A percentile compares a stretch with the other conserved stretches of the same genome.
phyloP scores from a whole-genome alignment of 2,888 invertebrate genomes.

The Acrobeloides nanus region DNA sequence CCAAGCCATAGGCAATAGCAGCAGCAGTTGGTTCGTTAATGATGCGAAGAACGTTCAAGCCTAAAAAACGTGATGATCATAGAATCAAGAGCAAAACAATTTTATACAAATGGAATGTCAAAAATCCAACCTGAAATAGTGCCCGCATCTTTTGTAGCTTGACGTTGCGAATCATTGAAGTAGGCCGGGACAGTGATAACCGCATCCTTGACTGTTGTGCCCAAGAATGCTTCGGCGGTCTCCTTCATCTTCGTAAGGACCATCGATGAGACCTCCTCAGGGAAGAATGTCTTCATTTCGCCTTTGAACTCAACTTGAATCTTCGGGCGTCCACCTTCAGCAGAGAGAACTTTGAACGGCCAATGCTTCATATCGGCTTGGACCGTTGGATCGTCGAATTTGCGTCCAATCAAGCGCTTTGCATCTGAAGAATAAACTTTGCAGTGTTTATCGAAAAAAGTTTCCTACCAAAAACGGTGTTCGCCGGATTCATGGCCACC shows the following conservation, averaged over 20 bases:
- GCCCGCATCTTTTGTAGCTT: conserved; percentile 60
- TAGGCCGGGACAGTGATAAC: conserved; percentile 82
- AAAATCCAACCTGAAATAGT: too few species aligned
- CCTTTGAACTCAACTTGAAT: conserved; percentile 74
- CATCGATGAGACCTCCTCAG: conserved; percentile 48
- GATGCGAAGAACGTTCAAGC: conserved; percentile 56
- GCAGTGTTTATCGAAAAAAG: too few species aligned
- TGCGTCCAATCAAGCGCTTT: conserved; percentile 57
- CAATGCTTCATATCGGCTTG: conserved; percentile 74
- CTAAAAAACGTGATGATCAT: too few species aligned
- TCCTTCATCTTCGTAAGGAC: conserved; percentile 32
- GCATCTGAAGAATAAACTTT: too few species aligned
- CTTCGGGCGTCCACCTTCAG: conserved; percentile 51
- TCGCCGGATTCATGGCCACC: conserved; percentile 37
- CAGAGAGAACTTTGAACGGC: conserved; percentile 65
- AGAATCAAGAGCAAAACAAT: too few species aligned
- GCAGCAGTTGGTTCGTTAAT: conserved; percentile 31
- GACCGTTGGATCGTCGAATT: conserved; percentile 69
- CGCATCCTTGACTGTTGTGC: conserved; percentile 60
- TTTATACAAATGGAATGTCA: too few species aligned
- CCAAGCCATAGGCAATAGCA: conserved; percentile 29
- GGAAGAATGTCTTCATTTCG: conserved; percentile 65
- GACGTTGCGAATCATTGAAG: conserved; percentile 65
- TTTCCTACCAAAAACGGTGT: conserved; percentile 5
- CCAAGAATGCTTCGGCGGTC: conserved; percentile 36